These are phyloP conservation scores for Pangasianodon hypophthalmus DNA, from an alignment of 2,113 vertebrate genomes.

Conservation along the genomic window DNA sequence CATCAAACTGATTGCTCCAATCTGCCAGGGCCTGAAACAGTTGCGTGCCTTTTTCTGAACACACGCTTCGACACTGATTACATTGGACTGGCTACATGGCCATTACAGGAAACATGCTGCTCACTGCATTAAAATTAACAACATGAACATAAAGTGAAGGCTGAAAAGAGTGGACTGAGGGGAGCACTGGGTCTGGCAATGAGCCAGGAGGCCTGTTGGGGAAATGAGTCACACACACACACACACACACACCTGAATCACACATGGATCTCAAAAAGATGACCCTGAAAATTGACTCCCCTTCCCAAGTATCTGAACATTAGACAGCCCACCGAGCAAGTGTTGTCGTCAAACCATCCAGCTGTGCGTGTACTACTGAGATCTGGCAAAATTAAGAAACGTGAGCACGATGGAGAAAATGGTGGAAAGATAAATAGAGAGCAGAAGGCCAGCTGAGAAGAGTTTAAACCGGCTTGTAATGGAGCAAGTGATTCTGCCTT, in stretches of 20 bases:
- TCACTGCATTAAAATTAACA: conserved; percentile 63
- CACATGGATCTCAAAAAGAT: conserved; percentile 37
- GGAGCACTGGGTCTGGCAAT: conserved; percentile 22
- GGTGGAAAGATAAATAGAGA: conserved; percentile 72
- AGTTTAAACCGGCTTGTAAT: conserved; percentile 72
- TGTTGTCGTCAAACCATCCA: conserved; percentile 12
- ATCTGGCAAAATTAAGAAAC: conserved; percentile 51
- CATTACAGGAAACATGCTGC: conserved; percentile 58
- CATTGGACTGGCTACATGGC: conserved; percentile 56
- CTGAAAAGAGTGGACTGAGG: conserved; percentile 36
- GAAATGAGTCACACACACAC: conserved; percentile 8
- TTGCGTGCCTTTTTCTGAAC: conserved; percentile 39
- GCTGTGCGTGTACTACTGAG: conserved; percentile 42
- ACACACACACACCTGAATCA: conserved; percentile 37
- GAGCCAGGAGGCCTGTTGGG: conserved; percentile 23
- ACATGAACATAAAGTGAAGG: conserved; percentile 54
- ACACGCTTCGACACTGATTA: conserved; percentile 56
- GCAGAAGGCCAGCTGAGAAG: conserved; percentile 64
- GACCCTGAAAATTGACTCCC: conserved; percentile 41
- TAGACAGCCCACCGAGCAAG: conserved; percentile 34
- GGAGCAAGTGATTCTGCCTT: conserved; percentile 76
- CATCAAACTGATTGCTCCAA: conserved; percentile 52
- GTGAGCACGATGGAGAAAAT: conserved; percentile 51
- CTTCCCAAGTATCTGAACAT: conserved; percentile 20
- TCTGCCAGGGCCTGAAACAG: conserved; percentile 41